Conservation (phyloP, 1,140 invertebrate genomes). For the Temnothorax longispinosus region DNA sequence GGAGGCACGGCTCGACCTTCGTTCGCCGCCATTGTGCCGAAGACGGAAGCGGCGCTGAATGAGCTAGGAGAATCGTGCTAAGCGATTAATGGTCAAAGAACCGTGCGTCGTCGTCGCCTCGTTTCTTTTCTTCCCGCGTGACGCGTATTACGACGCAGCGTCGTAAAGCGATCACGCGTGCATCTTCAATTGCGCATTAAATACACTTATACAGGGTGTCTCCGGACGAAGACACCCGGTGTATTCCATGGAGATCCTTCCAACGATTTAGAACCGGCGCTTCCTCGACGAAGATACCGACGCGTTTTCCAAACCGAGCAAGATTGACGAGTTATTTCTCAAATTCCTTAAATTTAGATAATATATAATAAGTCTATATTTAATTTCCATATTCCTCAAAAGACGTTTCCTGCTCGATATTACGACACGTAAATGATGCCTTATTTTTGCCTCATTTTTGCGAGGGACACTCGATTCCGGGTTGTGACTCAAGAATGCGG, state of each 20-base stretch:
- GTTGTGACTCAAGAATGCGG: not conserved
- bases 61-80: not conserved
- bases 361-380: not conserved
- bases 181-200: conserved; percentile 7
- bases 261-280: not conserved
- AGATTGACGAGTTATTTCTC: not conserved
- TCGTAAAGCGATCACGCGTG: conserved; percentile 5
- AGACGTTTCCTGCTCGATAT: not conserved
- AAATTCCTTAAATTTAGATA: not conserved
- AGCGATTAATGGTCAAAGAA: conserved; percentile 53
- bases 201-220: not conserved
- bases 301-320: not conserved
- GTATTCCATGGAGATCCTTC: not conserved
- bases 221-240: not conserved
- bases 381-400: not conserved
- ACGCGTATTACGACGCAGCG: conserved; percentile 31
- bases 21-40: not conserved
- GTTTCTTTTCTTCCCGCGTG: conserved; percentile 20
- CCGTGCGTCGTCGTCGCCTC: not conserved
- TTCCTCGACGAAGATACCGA: not conserved
- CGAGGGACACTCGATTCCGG: not conserved
- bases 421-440: not conserved
- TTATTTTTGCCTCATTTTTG: not conserved
- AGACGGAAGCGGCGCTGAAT: conserved; percentile 10
- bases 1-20: conserved; percentile 14